Conservation (phyloP, 2,888 invertebrate species). For the Temnothorax unifasciatus region DNA sequence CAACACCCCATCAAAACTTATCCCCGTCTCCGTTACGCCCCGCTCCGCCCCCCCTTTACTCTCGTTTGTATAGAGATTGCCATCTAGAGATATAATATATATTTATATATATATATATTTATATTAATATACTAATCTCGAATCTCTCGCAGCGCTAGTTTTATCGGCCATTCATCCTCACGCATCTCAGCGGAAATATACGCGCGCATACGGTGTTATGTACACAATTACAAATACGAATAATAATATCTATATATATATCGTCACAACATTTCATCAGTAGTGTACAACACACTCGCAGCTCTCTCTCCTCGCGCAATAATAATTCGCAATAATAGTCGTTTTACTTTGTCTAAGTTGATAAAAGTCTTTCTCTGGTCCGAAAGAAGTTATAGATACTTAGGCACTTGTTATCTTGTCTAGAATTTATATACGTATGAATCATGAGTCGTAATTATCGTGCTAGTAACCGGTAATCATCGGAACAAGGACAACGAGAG, state of each 20-base stretch:
- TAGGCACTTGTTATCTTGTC: conserved; percentile 86
- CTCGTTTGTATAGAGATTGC: conserved; percentile 42
- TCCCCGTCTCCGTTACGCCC: neutral
- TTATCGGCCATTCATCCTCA: conserved; percentile 70
- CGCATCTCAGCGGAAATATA: conserved; percentile 60
- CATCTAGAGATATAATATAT: conserved; percentile 51
- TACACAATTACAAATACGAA: conserved; percentile 69
- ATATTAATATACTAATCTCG: conserved; percentile 53
- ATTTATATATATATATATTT: conserved; percentile 17
- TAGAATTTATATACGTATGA: conserved; percentile 81
- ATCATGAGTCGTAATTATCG: conserved; percentile 76
- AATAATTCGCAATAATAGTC: conserved; percentile 76
- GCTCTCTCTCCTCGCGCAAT: conserved; percentile 62
- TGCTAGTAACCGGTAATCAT: conserved; percentile 67
- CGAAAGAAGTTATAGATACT: conserved; percentile 85
- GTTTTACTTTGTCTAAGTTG: conserved; percentile 81
- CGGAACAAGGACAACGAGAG: conserved; percentile 66
- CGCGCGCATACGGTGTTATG: conserved; percentile 66
- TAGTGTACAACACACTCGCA: conserved; percentile 68
- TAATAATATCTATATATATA: conserved; percentile 68
- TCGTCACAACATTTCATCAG: conserved; percentile 65
- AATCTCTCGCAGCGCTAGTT: conserved; percentile 59
- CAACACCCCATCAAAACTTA: neutral
- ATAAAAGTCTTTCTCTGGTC: conserved; percentile 85
- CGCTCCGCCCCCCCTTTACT: neutral